Evolutionary conservation across 2,113 vertebrate genomes (phyloP), one percentile per base, ranked within the genome.

Genomic region (Syngnathus typhle): DNA sequence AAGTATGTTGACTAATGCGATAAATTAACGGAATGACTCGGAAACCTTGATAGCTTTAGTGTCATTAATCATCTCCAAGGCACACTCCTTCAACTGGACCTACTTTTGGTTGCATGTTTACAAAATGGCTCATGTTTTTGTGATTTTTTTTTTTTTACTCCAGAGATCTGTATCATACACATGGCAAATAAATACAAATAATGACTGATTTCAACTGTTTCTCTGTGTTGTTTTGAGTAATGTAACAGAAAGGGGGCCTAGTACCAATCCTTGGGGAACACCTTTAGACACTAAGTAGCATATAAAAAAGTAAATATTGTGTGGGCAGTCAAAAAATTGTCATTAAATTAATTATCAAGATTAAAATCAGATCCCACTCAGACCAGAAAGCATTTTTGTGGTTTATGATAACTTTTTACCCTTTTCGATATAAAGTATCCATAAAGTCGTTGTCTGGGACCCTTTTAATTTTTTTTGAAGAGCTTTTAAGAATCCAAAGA

Each of bases 161-260:
- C 86, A 82, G 77, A 88, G 1, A 68, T 82, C 79, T 81, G 78
- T 89, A 77, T 90, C 81, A 76, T 73, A 78, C 79, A 79, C 82
- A 88, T 80, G 69, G 63, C 69, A 81, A 88, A 87, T 89, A 84
- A 84, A 88, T 67, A 67, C 41, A 85, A 86, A 81, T 80, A 88
- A 84, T 71, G 16, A 77, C 85, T 72, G 44, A 39, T 44, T 62
- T n/a, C 6, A 9, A 65, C 18, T 67, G 5, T 7, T 64, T 64
- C 7, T 7, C 3, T 32, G 27, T 32, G 27, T 8, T 56, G 3
- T 7, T 60, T n/a, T 9, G 52, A 6, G 2, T 12, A 15, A 23
- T 21, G 3, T 7, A n/a, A 41, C 5, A 21, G 60, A 41, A 11
- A 1, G 4, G 7, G 1, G 19, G 18, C 8, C 16, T 9, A 5